These are phyloP conservation scores for Cataglyphis livida DNA, from an alignment of 2,888 invertebrate genomes.

Conservation along the genomic window DNA sequence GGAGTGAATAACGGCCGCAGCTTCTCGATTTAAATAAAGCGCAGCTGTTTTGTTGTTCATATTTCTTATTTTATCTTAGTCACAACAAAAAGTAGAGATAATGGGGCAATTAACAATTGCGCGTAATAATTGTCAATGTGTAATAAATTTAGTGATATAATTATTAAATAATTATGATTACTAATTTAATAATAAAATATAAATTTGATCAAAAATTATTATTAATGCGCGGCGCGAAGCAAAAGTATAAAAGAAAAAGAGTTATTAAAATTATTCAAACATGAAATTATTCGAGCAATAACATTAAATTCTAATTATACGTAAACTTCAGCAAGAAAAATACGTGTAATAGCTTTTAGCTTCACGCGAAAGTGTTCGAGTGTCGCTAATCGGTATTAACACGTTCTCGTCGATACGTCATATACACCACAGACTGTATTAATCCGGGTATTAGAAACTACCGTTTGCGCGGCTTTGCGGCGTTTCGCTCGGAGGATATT, in stretches of 20 bases:
- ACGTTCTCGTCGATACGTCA: slow-evolving; percentile 14
- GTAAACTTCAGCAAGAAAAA: neutral
- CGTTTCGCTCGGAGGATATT: slow-evolving; percentile 49
- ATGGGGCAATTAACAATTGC: neutral
- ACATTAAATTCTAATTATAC: neutral
- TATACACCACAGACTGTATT: slow-evolving; percentile 19
- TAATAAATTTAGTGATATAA: neutral
- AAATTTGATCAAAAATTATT: neutral
- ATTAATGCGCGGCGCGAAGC: neutral
- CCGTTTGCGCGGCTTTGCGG: slow-evolving; percentile 41
- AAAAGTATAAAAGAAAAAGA: neutral
- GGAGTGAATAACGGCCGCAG: neutral
- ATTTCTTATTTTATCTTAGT: neutral
- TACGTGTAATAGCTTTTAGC: neutral
- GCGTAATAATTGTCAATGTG: neutral
- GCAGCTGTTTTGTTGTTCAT: neutral
- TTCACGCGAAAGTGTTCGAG: neutral
- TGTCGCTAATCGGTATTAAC: slow-evolving; percentile 31
- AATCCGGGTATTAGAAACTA: slow-evolving; percentile 44
- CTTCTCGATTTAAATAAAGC: slow-evolving; percentile 1
- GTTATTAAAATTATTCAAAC: neutral
- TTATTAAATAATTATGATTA: neutral
- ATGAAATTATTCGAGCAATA: neutral
- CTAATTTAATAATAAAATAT: slow-evolving; percentile 6
- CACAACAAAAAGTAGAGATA: neutral